Evolutionary conservation across 2,797 vertebrate genomes (phyloP).

Genomic region (Cryptoprocta ferox): DNA sequence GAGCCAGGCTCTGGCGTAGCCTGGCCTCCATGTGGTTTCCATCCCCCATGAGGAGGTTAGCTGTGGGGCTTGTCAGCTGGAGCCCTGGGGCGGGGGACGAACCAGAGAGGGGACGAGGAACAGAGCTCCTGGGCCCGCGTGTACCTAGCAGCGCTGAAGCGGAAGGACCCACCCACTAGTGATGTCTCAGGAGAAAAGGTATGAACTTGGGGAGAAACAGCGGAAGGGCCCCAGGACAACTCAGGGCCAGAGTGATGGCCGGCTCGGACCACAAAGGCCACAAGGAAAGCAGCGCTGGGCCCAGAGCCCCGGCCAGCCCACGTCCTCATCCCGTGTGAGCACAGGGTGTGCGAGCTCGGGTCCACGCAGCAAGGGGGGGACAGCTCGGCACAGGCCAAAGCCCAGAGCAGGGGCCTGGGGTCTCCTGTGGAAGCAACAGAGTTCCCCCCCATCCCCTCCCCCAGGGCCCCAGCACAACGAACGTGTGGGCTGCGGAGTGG

Average conservation of each 20-base stretch:
- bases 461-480: not conserved
- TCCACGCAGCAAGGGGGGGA: no score
- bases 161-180: not conserved
- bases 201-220: not conserved
- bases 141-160: not conserved
- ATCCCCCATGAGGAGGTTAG: not conserved
- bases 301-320: not conserved
- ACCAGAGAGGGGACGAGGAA: not conserved
- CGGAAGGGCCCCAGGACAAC: no score
- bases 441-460: no score
- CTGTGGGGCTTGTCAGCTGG: not conserved
- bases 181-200: not conserved
- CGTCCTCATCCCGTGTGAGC: rapidly evolving
- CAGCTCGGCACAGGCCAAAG: rapidly evolving
- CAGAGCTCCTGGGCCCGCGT: not conserved
- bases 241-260: not conserved
- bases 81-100: rapidly evolving
- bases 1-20: rapidly evolving
- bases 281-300: rapidly evolving
- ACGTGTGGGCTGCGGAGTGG: not conserved
- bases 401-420: not conserved
- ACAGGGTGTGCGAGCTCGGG: not conserved
- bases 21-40: rapidly evolving
- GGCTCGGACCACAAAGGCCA: no score
- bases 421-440: no score